Percentiles rank a stretch among this genome's conserved stretches.
phyloP scores from a whole-genome alignment of 2,113 vertebrate genomes.

The Muntiacus muntjak region DNA sequence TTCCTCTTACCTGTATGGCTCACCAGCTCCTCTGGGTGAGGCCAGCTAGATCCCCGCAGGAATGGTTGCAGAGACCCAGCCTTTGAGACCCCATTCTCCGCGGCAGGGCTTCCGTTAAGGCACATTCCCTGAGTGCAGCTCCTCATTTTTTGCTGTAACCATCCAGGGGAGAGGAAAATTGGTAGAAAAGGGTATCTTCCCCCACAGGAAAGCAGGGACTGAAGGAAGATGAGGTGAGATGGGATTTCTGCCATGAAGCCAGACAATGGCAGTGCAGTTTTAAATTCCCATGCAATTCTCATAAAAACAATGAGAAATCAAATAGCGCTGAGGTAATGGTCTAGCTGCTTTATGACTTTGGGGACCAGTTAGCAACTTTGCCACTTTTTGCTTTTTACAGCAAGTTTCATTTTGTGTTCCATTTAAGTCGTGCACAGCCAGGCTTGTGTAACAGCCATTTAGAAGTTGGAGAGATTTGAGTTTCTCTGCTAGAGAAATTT shows the following conservation, averaged over 20 bases:
- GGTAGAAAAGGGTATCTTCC: not conserved
- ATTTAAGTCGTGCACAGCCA: not conserved
- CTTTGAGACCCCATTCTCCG: accelerated
- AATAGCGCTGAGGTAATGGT: not conserved
- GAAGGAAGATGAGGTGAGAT: not conserved
- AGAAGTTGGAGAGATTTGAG: not conserved
- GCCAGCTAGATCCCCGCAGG: not conserved
- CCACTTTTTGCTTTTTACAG: not conserved
- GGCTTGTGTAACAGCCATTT: not conserved
- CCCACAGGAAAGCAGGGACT: not conserved
- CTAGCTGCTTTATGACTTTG: not conserved
- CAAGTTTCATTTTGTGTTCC: not conserved
- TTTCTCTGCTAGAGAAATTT: not conserved
- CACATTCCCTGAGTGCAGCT: accelerated
- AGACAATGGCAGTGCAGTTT: not conserved
- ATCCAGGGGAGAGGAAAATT: not conserved
- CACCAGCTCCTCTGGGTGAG: not conserved
- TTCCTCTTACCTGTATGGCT: not conserved
- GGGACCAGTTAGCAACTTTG: not conserved
- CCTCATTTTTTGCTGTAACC: not conserved
- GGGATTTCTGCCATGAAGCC: not conserved
- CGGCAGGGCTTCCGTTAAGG: not conserved
- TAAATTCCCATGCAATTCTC: not conserved
- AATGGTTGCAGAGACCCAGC: not conserved
- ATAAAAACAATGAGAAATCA: not conserved